These are phyloP conservation scores for Lycophotia porphyrea DNA, from an alignment of 2,888 invertebrate species.

Conservation along the genomic window DNA sequence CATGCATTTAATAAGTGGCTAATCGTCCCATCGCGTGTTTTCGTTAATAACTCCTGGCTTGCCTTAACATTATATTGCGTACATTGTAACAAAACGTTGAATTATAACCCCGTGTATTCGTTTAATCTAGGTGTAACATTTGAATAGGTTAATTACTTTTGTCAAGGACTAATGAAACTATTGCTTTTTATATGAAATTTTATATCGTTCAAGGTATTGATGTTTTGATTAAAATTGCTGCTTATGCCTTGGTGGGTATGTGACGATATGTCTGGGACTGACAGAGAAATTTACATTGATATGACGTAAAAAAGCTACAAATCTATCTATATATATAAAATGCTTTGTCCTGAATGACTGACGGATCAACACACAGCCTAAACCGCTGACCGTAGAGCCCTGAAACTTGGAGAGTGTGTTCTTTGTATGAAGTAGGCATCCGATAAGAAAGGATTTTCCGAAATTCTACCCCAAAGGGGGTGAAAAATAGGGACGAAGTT, in stretches of 20 bases:
- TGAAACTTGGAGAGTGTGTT: too few species aligned
- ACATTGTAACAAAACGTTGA: conserved; percentile 56
- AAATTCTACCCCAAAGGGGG: too few species aligned
- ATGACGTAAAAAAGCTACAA: background rate
- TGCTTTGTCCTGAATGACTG: too few species aligned
- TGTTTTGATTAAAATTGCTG: background rate
- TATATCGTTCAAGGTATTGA: conserved; percentile 11
- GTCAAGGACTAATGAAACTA: conserved; percentile 48
- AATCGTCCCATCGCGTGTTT: conserved; percentile 83
- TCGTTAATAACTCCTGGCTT: conserved; percentile 72
- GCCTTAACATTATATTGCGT: conserved; percentile 73
- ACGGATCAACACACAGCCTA: too few species aligned
- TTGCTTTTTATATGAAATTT: conserved; percentile 23
- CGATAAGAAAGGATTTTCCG: too few species aligned
- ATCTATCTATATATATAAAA: too few species aligned
- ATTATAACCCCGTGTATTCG: conserved; percentile 57
- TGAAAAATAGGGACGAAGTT: too few species aligned
- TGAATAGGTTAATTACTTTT: conserved; percentile 52
- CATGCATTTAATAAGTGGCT: conserved; percentile 82
- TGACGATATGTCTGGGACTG: background rate
- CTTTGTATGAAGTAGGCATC: too few species aligned
- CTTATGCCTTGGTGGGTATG: background rate
- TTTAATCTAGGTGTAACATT: conserved; percentile 57
- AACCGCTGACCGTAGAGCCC: too few species aligned
- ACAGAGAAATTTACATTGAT: background rate